Percentiles rank a stretch among this genome's conserved stretches.
Evolutionary conservation across 2,797 vertebrate genomes (phyloP).

Genomic region (Channallabes apus): DNA sequence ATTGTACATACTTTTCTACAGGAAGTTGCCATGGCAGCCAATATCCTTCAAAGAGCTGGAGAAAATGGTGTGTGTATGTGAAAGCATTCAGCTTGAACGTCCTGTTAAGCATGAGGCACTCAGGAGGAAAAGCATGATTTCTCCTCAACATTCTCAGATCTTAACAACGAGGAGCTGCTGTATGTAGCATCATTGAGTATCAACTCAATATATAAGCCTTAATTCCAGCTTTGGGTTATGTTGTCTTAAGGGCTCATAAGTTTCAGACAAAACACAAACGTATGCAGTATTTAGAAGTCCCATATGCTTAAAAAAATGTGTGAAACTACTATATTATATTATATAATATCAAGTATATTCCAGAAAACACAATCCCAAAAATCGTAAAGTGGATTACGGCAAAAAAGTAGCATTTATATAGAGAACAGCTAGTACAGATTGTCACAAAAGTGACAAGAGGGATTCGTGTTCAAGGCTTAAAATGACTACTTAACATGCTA

Average conservation of each 20-base stretch:
- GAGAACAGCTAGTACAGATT: neutral
- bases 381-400: neutral
- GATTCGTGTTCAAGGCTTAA: neutral
- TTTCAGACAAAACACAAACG: neutral
- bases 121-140: slow-evolving; percentile 31
- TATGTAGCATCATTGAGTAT: neutral
- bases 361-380: too few relatives aligned
- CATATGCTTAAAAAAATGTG: too few relatives aligned
- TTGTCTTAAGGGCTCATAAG: neutral
- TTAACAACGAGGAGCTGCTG: neutral
- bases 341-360: neutral
- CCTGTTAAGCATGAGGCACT: slow-evolving; percentile 41
- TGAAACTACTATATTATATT: too few relatives aligned
- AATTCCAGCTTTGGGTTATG: neutral
- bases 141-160: slow-evolving; percentile 24
- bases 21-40: slow-evolving; percentile 35
- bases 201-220: neutral
- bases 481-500: neutral
- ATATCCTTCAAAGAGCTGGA: slow-evolving; percentile 21
- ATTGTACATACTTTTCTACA: slow-evolving; percentile 1
- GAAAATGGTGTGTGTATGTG: slow-evolving; percentile 25
- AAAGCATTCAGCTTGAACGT: slow-evolving; percentile 43
- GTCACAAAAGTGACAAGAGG: neutral
- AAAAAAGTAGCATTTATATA: neutral
- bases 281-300: neutral